Conservation (phyloP, 1,140 invertebrate genomes). For the Bombus vancouverensis region DNA sequence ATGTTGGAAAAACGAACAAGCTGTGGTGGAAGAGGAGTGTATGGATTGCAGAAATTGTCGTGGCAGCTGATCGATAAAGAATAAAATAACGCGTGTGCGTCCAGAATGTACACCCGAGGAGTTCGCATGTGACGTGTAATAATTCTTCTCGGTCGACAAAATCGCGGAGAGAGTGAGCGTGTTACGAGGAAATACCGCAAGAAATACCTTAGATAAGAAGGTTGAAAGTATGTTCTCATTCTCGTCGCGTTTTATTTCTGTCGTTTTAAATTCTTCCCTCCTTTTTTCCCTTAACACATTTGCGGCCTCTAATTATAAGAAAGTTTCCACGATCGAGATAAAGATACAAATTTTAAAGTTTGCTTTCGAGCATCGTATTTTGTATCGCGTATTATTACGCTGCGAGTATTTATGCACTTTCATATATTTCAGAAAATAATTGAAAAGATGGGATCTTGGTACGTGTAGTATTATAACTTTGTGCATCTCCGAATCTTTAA, state of each 20-base stretch:
- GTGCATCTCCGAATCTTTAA: not conserved
- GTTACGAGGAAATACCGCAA: not conserved
- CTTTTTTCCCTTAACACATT: not conserved
- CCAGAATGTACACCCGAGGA: conserved; percentile 11
- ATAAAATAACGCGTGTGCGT: conserved; percentile 36
- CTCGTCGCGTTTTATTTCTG: no score
- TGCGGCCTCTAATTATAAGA: not conserved
- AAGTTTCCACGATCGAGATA: not conserved
- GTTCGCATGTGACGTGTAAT: conserved; percentile 29
- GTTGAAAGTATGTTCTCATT: not conserved
- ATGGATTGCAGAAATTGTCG: not conserved
- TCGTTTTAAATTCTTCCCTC: not conserved
- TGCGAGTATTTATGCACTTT: not conserved
- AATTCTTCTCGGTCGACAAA: conserved; percentile 18
- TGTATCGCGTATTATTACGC: not conserved
- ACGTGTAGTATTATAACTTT: not conserved
- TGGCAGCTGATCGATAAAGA: conserved; percentile 28
- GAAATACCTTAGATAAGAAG: not conserved
- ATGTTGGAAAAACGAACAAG: not conserved
- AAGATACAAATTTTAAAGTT: not conserved
- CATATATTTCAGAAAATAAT: no score
- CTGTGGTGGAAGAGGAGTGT: not conserved
- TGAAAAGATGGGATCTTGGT: no score
- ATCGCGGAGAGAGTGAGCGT: not conserved
- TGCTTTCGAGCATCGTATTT: not conserved